A percentile compares a stretch with the other conserved stretches of the same genome.
Conservation (phyloP, 2,113 vertebrate genomes). For the Maccullochella peelii region DNA sequence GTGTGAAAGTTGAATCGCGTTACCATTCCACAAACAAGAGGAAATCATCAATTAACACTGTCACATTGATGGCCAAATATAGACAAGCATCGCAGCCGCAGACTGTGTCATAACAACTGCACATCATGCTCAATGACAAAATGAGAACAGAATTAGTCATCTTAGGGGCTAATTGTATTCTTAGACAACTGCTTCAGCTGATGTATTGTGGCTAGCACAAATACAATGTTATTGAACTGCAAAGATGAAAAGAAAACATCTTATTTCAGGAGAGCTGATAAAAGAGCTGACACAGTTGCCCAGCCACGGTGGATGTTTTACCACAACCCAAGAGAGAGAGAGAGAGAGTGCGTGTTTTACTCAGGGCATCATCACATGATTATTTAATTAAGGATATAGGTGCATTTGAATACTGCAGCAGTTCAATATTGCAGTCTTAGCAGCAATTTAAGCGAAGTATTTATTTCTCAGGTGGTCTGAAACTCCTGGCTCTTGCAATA, state of each 20-base stretch:
- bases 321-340: not conserved
- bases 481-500: not conserved
- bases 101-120: slow-evolving; percentile 64
- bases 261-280: slow-evolving; percentile 11
- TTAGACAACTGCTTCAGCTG: slow-evolving; percentile 24
- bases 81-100: slow-evolving; percentile 47
- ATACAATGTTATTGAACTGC: not conserved
- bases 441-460: not conserved
- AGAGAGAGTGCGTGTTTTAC: slow-evolving; percentile 29
- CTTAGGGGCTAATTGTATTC: slow-evolving; percentile 38
- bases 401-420: slow-evolving; percentile 37
- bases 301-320: not conserved
- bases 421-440: slow-evolving; percentile 17
- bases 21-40: slow-evolving; percentile 25
- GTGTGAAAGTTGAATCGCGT: slow-evolving; percentile 25
- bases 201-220: not conserved
- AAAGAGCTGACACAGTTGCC: not conserved
- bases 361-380: slow-evolving; percentile 23
- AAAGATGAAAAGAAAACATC: not conserved
- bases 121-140: slow-evolving; percentile 51
- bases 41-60: slow-evolving; percentile 60
- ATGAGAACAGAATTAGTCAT: slow-evolving; percentile 54
- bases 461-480: not conserved
- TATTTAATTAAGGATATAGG: slow-evolving; percentile 29
- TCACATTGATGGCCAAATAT: slow-evolving; percentile 62